Conservation (phyloP, 2,113 vertebrate genomes). For the Actenoides hombroni region DNA sequence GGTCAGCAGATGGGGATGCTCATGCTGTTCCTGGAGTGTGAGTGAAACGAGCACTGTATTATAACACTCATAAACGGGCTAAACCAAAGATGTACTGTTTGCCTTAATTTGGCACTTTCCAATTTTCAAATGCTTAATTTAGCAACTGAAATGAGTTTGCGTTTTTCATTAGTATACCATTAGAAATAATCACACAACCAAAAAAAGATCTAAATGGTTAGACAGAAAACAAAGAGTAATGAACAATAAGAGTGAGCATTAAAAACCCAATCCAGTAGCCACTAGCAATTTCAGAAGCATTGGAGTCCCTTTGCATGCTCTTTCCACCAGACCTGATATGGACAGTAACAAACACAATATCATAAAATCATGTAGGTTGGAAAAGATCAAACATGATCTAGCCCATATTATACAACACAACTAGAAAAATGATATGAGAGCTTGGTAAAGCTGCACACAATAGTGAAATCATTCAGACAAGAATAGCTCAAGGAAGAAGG, state of each 20-base stretch:
- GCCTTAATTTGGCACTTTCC: not conserved
- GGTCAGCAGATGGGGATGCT: not conserved
- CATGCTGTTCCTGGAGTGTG: not conserved
- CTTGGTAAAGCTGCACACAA: not conserved
- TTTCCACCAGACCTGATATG: not conserved
- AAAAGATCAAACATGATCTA: not conserved
- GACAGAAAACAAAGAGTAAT: not conserved
- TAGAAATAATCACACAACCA: not conserved
- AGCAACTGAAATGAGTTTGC: not conserved
- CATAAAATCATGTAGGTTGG: not conserved
- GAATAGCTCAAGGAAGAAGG: not conserved
- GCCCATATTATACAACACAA: not conserved
- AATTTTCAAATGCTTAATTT: not conserved
- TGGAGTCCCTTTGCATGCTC: not conserved
- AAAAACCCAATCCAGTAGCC: not conserved
- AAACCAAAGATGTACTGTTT: not conserved
- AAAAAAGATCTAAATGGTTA: not conserved
- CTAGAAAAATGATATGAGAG: not conserved
- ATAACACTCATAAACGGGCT: not conserved
- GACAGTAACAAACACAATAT: not conserved
- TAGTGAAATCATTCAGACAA: not conserved
- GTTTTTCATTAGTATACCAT: not conserved
- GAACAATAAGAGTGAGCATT: not conserved
- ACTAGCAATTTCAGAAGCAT: not conserved
- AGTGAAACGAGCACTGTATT: not conserved